Conservation (phyloP, 64 coral and sea anemone species). For the Actinia tenebrosa region DNA sequence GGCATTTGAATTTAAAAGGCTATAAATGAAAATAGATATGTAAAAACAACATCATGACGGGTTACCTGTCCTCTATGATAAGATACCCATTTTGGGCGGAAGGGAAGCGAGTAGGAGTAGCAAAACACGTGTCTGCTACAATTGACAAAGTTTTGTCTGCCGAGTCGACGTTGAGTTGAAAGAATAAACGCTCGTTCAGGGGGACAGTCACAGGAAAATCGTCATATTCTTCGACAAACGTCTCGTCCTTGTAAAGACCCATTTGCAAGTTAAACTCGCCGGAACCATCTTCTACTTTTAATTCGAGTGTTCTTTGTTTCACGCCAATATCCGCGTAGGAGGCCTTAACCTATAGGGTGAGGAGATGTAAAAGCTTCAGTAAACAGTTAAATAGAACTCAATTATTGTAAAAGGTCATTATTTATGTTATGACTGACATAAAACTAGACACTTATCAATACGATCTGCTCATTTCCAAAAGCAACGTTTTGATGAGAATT, state of each 20-base stretch:
- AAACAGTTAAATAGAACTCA: not conserved
- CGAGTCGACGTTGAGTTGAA: constrained; percentile 77
- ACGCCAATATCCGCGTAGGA: not conserved
- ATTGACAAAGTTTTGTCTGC: constrained; percentile 72
- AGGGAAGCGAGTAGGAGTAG: constrained; percentile 57
- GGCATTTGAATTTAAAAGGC: too few relatives aligned
- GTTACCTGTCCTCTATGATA: constrained; percentile 72
- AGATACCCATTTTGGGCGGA: constrained; percentile 33
- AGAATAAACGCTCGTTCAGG: constrained; percentile 53
- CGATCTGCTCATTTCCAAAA: too few relatives aligned
- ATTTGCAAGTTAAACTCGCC: constrained; percentile 38
- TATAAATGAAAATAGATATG: too few relatives aligned
- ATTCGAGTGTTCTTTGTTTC: constrained; percentile 5
- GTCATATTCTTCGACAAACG: constrained; percentile 47
- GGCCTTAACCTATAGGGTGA: not conserved
- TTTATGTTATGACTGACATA: too few relatives aligned
- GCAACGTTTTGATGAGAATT: too few relatives aligned
- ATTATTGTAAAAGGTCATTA: not conserved
- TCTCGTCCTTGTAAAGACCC: constrained; percentile 36
- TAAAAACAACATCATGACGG: not conserved
- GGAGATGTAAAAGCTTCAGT: not conserved
- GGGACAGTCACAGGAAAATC: constrained; percentile 61
- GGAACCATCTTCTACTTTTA: constrained; percentile 35
- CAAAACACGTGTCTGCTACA: constrained; percentile 71
- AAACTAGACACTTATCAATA: too few relatives aligned